Percentiles rank a stretch among this genome's conserved stretches.
phyloP scores from a whole-genome alignment of 2,888 invertebrate species.

The Cephus nigrinus region DNA sequence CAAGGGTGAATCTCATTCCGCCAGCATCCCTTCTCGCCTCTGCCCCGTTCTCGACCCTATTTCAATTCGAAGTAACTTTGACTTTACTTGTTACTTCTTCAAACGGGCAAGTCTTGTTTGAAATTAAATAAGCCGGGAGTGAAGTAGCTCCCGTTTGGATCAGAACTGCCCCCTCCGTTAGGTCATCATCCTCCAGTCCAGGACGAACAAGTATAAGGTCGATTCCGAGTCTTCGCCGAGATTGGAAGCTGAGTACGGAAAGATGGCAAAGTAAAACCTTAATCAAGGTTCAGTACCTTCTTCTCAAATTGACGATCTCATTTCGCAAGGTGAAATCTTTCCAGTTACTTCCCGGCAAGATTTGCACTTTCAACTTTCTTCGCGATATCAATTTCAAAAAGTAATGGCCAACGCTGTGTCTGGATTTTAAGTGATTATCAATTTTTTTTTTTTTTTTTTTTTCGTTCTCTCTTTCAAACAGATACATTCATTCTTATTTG shows the following conservation, averaged over 20 bases:
- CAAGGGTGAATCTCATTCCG: background rate
- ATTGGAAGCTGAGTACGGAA: background rate
- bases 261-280: background rate
- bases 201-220: background rate
- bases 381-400: background rate
- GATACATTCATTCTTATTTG: background rate
- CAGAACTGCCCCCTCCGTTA: background rate
- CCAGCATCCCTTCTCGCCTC: background rate
- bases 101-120: background rate
- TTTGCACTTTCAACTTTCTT: background rate
- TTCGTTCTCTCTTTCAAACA: background rate
- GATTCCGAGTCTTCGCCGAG: background rate
- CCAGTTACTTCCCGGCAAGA: background rate
- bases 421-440: background rate
- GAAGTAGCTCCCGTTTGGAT: background rate
- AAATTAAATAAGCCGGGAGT: background rate
- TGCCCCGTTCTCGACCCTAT: background rate
- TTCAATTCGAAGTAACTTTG: background rate
- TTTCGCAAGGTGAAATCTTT: background rate
- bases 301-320: background rate
- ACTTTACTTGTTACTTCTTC: background rate
- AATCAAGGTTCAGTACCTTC: background rate
- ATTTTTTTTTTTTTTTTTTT: background rate
- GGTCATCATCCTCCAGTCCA: background rate
- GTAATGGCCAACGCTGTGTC: background rate